Base-by-base conservation (phyloP, 2,797 vertebrate species). In the Iguana delicatissima region DNA sequence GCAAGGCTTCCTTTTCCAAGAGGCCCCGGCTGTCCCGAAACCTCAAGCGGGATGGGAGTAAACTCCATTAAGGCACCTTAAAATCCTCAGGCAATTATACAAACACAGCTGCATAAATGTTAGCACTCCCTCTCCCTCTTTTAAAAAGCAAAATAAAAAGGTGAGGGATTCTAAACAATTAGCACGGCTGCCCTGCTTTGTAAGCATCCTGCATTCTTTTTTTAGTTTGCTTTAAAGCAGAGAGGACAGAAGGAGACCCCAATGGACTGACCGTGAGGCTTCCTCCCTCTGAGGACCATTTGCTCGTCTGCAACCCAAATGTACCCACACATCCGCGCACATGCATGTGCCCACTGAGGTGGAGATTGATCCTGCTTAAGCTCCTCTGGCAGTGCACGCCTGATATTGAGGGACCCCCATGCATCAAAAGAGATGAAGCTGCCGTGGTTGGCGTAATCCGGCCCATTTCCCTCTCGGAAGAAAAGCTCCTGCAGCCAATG, bases 21-120 rank as follows among this genome's bases (percentile, higher is more conserved):
- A 80, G 42, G 91, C 80, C 42, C 42, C 13, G 18, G 64, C 80
- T 89, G 86, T 93, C 91, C 89, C 92, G 82, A 94, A 95, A 93
- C 82, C 95, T 95, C 91, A 92, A 96, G 90, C 64, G 95, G n/a
- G 89, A 89, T 0, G 90, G 89, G 93, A 94, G 89, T 89, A 84
- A 87, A 92, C 92, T 89, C 93, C 95, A 84, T 85, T n/a, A 93
- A 94, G 64, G 67, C 59, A 92, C 92, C 92, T 95, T 85, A 87
- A 91, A 91, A 90, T 95, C 96, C 91, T 91, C 84, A 94, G 90
- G 93, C 92, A 92, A 90, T 81, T 93, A 93, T 93, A 94, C 93
- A 95, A 96, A 94, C 93, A 96, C 95, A 97, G 95, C 95, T 97
- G 95, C 74, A 1, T 91, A 96, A 96, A 95, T 0, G 3, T 92